Base-by-base conservation (phyloP, 2,797 vertebrate species). In the Hyperoplus immaculatus region DNA sequence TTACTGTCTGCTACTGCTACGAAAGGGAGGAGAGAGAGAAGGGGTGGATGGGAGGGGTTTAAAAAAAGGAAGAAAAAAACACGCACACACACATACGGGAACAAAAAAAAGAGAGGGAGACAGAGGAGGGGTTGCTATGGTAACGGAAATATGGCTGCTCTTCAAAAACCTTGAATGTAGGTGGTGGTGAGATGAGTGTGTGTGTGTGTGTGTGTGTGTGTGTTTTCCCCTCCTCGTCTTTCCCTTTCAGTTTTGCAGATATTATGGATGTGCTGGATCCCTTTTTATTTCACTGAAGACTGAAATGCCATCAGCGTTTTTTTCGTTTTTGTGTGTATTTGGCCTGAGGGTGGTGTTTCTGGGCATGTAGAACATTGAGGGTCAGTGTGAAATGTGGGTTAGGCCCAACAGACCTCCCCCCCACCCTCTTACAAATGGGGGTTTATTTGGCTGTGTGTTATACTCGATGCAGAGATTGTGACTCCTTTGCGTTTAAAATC, bases 161-260 rank as follows among this genome's bases (percentile, higher is more conserved):
- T 94, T 94, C 93, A 94, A 92, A 93, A 95, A 94, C 93, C 93
- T 93, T 93, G 92, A 93, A 93, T 92, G 92, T 94, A 93, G 93
- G 92, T 94, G 92, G 92, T 89, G 83, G 83, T 92, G 91, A 89
- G 90, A 91, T 93, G 89, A 89, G 92, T 86, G 55, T 86, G 36
- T 68, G 36, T 18, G 29, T 29, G 88, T 88, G 10, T 90, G 69
- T 85, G 79, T 81, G 8, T 86, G 55, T 86, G 36, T 68, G 36
- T 18, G 29, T 77, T 53, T 49, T 75, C 66, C 14, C 78, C 70
- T 81, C 83, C 83, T 83, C 49, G 18, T 88, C 79, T 80, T 81
- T 89, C 74, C 74, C 74, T 92, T 84, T 90, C 88, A 81, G 84
- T 89, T 89, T 81, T 80, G 69, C 88, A 84, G 83, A 85, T 87